These are phyloP conservation scores for Phenganax stokvisi DNA, from an alignment of 92 coral and sea anemone species.

Conservation along the genomic window DNA sequence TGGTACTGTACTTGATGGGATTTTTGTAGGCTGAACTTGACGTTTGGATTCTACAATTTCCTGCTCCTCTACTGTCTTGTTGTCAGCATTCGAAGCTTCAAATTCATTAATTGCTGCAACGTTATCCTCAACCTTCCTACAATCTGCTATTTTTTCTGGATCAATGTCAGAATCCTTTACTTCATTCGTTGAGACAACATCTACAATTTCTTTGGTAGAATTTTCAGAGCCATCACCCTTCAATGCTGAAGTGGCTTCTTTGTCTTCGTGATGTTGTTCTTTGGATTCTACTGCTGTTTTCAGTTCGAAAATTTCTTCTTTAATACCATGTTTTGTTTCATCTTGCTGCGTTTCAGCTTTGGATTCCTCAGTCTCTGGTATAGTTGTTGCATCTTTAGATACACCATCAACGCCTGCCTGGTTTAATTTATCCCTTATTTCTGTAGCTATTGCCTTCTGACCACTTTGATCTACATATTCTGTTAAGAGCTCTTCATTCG, in stretches of 20 bases:
- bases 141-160: not conserved
- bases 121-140: no score
- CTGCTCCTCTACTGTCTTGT: not conserved
- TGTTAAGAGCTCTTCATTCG: not conserved
- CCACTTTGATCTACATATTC: not conserved
- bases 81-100: not conserved
- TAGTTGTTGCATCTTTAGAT: not conserved
- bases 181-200: not conserved
- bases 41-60: not conserved
- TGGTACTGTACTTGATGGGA: not conserved
- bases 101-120: not conserved
- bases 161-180: not conserved
- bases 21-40: not conserved
- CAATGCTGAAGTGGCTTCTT: not conserved
- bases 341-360: not conserved
- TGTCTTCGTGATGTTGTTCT: not conserved
- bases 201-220: not conserved
- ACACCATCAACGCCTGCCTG: not conserved
- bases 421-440: not conserved
- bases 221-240: conserved; percentile 6
- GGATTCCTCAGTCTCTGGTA: not conserved
- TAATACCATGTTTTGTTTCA: no score
- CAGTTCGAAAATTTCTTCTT: not conserved
- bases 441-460: not conserved
- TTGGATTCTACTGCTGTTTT: not conserved